Percentiles rank a stretch among this genome's conserved stretches.
Evolutionary conservation across 2,113 vertebrate genomes (phyloP).

Genomic region (Raja brachyura): DNA sequence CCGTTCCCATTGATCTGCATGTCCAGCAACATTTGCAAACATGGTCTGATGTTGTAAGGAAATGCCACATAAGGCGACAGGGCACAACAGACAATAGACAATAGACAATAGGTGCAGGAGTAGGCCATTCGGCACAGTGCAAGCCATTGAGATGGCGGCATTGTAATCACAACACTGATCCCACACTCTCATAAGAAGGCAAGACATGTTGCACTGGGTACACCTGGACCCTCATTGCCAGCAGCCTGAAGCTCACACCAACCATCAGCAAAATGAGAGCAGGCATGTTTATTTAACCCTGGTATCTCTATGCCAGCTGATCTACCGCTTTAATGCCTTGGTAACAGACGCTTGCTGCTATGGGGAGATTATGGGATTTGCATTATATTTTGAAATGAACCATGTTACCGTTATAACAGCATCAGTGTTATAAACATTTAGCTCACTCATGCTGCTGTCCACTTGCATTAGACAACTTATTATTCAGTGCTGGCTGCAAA

Average conservation of each 20-base stretch:
- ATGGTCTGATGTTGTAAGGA: conserved; percentile 39
- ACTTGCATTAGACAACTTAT: not conserved
- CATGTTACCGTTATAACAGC: not conserved
- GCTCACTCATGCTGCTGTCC: not conserved
- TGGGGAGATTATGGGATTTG: not conserved
- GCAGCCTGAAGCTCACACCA: conserved; percentile 21
- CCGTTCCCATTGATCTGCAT: too few species aligned
- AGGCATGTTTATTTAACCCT: conserved; percentile 35
- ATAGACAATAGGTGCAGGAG: too few species aligned
- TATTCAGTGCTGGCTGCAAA: not conserved
- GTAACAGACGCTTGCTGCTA: not conserved
- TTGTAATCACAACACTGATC: conserved; percentile 41
- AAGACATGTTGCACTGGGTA: conserved; percentile 41
- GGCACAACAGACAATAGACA: too few species aligned
- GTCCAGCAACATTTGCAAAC: too few species aligned
- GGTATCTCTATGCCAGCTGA: conserved; percentile 4
- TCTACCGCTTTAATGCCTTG: not conserved
- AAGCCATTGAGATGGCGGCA: not conserved
- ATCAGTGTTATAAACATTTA: not conserved
- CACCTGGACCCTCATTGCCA: conserved; percentile 41
- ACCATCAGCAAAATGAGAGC: not conserved
- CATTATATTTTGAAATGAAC: not conserved
- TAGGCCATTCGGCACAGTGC: not conserved
- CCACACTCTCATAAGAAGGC: conserved; percentile 40
- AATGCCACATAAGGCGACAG: not conserved